Base-by-base conservation (phyloP, 2,888 invertebrate species). In the Drosophila nr. perissopoda region DNA sequence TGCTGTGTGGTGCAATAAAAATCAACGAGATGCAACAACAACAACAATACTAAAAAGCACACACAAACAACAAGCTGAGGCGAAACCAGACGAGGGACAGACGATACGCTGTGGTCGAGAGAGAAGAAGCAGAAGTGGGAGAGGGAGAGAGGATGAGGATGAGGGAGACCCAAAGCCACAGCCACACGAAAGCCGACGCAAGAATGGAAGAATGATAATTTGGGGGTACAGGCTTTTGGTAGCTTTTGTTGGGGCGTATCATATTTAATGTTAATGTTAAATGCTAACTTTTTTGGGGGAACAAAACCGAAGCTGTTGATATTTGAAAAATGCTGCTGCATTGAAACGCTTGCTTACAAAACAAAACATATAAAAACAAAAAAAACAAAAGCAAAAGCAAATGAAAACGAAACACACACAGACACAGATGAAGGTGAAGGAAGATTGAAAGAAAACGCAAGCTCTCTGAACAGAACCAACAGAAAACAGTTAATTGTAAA, bases 1-100 rank as follows among this genome's bases (percentile, higher is more conserved):
- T 98, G 98, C 95, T 98, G 98, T 95, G 97, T 97, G 93, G 95
- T 98, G 93, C 97, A 98, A 96, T 98, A 97, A 38, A 29, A 56
- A 92, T 90, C 82, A 73, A 79, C 60, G 57, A 64, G 66, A 66
- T 36, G 38, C n/a, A 54, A 54, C 61, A 65, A 49, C 34, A 63
- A 61, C 29, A 56, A 72, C 40, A 57, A 18, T 31, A 70, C 31
- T 48, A 25, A 62, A 33, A 64, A 54, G 69, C 33, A 51, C 21
- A 63, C 29, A 56, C 21, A 59, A 18, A 68, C 27, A 67, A 69
- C 34, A 59, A 7, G 40, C 42, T 54, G 51, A 52, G 57, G 51
- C 52, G 57, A 54, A 45, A 49, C 38, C 31, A 52, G 42, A 62
- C 42, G 34, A 62, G 31, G 54, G 42, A 57, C 51, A 59, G 21